A percentile compares a stretch with the other conserved stretches of the same genome.
Conservation (phyloP, 2,113 vertebrate species). For the Romanogobio albipinnatus region DNA sequence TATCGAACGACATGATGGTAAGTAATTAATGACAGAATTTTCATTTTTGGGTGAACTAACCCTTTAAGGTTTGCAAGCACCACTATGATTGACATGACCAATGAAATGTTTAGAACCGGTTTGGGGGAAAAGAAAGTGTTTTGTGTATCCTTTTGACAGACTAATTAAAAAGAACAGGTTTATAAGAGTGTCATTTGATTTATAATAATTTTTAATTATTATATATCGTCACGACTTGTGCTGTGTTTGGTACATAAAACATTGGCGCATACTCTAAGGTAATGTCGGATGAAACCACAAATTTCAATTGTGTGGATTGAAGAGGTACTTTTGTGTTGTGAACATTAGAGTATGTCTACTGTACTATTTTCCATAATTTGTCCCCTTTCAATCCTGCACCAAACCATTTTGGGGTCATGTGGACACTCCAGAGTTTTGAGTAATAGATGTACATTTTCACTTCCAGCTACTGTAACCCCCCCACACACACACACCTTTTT, state of each 20-base stretch:
- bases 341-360: background rate
- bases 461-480: background rate
- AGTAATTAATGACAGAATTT: too few species aligned
- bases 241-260: background rate
- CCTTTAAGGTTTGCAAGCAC: background rate
- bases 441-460: constrained; percentile 6
- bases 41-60: too few species aligned
- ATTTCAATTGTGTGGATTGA: background rate
- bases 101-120: background rate
- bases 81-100: background rate
- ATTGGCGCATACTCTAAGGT: background rate
- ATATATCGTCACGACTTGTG: background rate
- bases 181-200: background rate
- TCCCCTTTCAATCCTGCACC: background rate
- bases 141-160: background rate
- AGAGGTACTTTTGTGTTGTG: background rate
- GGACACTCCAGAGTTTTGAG: background rate
- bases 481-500: too few species aligned
- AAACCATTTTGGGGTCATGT: background rate
- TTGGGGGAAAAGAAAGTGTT: background rate
- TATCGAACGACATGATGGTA: too few species aligned
- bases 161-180: background rate
- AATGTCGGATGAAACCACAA: background rate
- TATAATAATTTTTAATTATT: background rate
- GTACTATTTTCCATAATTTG: background rate